These are phyloP conservation scores for Sebastes flavidus DNA, from an alignment of 2,797 vertebrate genomes.

Conservation along the genomic window DNA sequence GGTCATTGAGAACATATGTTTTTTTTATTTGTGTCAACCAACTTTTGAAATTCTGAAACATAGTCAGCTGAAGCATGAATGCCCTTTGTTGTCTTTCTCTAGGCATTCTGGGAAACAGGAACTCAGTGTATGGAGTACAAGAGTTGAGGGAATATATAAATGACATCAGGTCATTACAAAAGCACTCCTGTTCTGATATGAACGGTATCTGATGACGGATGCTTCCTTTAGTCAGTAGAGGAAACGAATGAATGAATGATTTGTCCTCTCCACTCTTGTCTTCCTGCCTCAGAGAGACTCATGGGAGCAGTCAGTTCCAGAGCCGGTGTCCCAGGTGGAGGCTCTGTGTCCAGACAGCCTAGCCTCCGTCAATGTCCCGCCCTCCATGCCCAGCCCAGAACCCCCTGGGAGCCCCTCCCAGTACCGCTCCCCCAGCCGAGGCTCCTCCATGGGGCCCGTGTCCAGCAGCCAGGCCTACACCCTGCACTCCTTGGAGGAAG, in stretches of 20 bases:
- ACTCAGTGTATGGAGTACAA: background rate
- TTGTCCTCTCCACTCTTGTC: conserved; percentile 14
- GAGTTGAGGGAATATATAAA: background rate
- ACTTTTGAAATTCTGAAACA: background rate
- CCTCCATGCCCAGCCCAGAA: conserved; percentile 83
- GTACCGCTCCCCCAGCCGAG: conserved; percentile 83
- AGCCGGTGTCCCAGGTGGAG: conserved; percentile 83
- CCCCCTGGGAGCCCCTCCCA: conserved; percentile 74
- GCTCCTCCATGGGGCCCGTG: conserved; percentile 65
- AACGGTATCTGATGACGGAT: background rate
- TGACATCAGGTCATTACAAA: background rate
- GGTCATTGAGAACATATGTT: background rate
- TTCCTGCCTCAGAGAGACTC: conserved; percentile 85
- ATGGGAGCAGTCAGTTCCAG: conserved; percentile 86
- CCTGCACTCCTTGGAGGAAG: conserved; percentile 88
- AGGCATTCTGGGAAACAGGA: background rate
- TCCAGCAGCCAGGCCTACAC: conserved; percentile 84
- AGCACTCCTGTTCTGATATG: background rate
- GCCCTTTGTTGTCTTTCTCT: background rate
- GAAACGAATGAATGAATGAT: conserved; percentile 2
- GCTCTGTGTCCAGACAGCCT: conserved; percentile 80
- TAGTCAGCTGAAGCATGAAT: background rate
- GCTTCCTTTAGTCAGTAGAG: background rate
- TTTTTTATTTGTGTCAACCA: background rate
- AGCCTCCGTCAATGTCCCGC: conserved; percentile 59